Percentiles rank a stretch among this genome's conserved stretches.
phyloP scores from a whole-genome alignment of 2,797 vertebrate species.

The Lacerta agilis region DNA sequence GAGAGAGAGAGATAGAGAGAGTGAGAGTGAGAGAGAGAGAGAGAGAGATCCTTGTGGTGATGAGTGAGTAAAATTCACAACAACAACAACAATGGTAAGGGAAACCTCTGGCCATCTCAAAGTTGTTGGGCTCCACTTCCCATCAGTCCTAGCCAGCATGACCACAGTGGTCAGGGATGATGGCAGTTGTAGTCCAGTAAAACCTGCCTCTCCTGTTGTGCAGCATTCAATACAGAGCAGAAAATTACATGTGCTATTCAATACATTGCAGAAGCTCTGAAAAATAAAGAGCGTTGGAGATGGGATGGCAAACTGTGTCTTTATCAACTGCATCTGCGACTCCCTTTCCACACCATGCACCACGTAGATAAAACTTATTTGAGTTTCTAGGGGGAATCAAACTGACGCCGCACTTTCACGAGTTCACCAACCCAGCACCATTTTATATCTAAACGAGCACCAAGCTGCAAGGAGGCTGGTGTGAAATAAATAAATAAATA shows the following conservation, averaged over 20 bases:
- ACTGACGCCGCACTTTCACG: background rate
- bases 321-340: background rate
- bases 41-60: no score
- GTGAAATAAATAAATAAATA: background rate
- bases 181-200: no score
- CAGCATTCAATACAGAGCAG: no score
- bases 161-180: no score
- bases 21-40: no score
- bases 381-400: conserved; percentile 39
- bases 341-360: background rate
- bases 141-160: no score
- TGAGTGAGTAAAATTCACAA: no score
- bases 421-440: conserved; percentile 18
- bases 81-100: no score
- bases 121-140: no score
- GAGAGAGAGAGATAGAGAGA: no score
- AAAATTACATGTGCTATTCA: background rate
- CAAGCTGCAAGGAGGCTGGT: conserved; percentile 47
- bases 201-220: no score
- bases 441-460: conserved; percentile 45
- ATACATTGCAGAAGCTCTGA: background rate
- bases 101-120: no score
- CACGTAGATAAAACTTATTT: background rate
- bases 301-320: background rate
- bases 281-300: background rate